Percentiles rank a stretch among this genome's conserved stretches.
These are phyloP conservation scores for Orius insidiosus DNA, from an alignment of 1,140 invertebrate genomes.

Conservation along the genomic window DNA sequence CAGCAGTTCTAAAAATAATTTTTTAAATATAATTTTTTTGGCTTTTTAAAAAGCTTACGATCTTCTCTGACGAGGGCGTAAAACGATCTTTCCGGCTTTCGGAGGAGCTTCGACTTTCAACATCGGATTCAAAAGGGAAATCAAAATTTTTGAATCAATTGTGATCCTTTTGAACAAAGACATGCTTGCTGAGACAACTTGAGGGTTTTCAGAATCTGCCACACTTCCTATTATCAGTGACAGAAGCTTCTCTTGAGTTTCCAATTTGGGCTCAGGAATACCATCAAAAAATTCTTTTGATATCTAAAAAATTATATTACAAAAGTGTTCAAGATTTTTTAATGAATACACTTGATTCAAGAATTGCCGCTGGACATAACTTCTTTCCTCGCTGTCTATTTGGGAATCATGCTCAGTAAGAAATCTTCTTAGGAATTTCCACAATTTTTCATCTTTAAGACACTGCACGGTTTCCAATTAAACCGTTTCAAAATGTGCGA, in stretches of 20 bases:
- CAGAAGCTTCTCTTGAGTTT: constrained; percentile 24
- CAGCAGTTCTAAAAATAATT: neutral
- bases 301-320: constrained; percentile 13
- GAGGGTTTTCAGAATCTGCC: constrained; percentile 26
- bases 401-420: constrained; percentile 17
- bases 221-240: constrained; percentile 26
- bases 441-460: constrained; percentile 24
- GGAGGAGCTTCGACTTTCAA: constrained; percentile 16
- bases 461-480: constrained; percentile 24
- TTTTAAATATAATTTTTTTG: neutral
- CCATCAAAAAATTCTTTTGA: constrained; percentile 16
- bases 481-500: constrained; percentile 27
- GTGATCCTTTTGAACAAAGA: constrained; percentile 50
- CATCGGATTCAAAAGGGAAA: constrained; percentile 41
- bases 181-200: constrained; percentile 37
- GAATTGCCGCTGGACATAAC: constrained; percentile 8
- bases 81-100: neutral
- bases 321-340: constrained; percentile 1
- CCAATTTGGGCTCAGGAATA: constrained; percentile 14
- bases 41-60: too few species aligned
- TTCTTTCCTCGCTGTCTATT: constrained; percentile 14
- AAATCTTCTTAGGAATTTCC: constrained; percentile 24
- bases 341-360: constrained; percentile 13
- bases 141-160: constrained; percentile 42
- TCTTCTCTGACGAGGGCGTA: neutral